phyloP scores from a whole-genome alignment of 2,888 invertebrate species.

The Metalampra italica region DNA sequence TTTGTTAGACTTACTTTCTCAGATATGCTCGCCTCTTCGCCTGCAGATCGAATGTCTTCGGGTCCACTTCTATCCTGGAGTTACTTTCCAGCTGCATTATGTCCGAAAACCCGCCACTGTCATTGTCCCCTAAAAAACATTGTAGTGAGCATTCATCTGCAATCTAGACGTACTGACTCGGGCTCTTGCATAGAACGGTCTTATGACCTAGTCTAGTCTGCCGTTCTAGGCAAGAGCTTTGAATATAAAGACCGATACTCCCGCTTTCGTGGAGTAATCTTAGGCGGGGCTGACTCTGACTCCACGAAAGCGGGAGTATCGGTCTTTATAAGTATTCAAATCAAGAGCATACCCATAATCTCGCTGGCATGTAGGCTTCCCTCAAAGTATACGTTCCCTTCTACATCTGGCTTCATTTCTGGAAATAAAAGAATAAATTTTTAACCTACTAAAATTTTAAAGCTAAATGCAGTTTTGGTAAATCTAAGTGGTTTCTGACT shows the following conservation, averaged over 20 bases:
- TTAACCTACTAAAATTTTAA: too few relatives aligned
- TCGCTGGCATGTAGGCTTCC: conserved; percentile 62
- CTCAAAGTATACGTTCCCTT: conserved; percentile 61
- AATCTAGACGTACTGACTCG: too few relatives aligned
- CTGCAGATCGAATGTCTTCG: conserved; percentile 43
- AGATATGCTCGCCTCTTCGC: conserved; percentile 30
- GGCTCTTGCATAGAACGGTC: too few relatives aligned
- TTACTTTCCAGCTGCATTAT: conserved; percentile 50
- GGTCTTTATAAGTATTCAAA: too few relatives aligned
- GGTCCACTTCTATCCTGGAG: conserved; percentile 49
- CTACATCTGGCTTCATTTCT: conserved; percentile 52
- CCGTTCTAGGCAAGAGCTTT: too few relatives aligned
- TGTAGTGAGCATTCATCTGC: neutral
- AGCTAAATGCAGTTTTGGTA: too few relatives aligned
- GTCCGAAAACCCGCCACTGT: conserved; percentile 46
- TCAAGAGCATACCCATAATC: conserved; percentile 7
- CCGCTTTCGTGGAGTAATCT: too few relatives aligned
- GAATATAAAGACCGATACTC: too few relatives aligned
- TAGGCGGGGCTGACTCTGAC: too few relatives aligned
- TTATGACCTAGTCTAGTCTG: too few relatives aligned
- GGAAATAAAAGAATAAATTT: conserved; percentile 14
- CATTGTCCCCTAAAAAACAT: conserved; percentile 23
- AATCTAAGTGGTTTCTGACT: too few relatives aligned
- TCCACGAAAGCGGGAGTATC: too few relatives aligned
- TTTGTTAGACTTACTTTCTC: neutral